phyloP scores from a whole-genome alignment of 2,797 vertebrate species.

The Gambusia yucatana region DNA sequence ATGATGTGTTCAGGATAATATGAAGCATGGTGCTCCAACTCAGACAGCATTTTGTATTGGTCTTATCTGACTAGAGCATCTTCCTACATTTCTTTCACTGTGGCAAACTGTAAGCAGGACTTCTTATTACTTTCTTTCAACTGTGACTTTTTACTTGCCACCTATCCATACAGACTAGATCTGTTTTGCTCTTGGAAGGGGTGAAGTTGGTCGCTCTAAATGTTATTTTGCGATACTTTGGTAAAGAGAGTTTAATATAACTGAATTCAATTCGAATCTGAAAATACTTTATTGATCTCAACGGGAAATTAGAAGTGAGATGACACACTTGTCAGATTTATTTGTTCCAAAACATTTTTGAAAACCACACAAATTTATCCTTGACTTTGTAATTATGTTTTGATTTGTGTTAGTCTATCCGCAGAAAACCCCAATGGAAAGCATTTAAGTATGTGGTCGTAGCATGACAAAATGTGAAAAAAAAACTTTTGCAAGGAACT shows the following conservation, averaged over 20 bases:
- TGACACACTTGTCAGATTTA: not conserved
- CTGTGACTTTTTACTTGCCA: not conserved
- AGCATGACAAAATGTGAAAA: not conserved
- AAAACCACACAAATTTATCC: not conserved
- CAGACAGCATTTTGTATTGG: not conserved
- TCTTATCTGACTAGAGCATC: not conserved
- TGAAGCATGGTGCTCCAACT: not conserved
- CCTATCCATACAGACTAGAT: not conserved
- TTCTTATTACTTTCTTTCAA: not conserved
- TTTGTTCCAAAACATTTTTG: not conserved
- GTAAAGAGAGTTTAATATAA: not conserved
- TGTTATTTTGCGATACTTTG: not conserved
- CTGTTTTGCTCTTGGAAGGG: not conserved
- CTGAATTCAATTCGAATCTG: no score
- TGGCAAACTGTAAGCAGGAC: not conserved
- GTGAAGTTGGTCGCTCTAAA: not conserved
- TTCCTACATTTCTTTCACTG: not conserved
- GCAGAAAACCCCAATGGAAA: not conserved
- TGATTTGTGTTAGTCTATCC: not conserved
- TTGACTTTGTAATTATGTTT: not conserved
- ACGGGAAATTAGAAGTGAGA: no score
- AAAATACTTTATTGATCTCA: no score
- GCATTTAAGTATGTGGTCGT: not conserved
- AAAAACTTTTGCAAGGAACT: not conserved
- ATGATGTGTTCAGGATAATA: not conserved